Evolutionary conservation across 2,888 invertebrate species (phyloP).

Genomic region (Pyrgus malvae): DNA sequence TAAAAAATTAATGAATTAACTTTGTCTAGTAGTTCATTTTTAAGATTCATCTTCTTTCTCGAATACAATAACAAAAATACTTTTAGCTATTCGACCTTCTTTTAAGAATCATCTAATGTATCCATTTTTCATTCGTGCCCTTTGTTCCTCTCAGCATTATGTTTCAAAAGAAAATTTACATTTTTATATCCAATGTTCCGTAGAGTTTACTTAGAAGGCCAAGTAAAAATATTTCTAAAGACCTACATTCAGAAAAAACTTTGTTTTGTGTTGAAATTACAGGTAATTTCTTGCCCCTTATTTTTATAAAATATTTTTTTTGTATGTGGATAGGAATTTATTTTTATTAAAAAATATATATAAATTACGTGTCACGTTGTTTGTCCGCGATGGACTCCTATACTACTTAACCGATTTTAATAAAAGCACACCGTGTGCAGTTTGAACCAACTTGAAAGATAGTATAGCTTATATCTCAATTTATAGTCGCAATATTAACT

Average conservation of each 20-base stretch:
- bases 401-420: too few species aligned
- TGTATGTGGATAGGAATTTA: too few species aligned
- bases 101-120: slow-evolving; percentile 24
- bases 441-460: too few species aligned
- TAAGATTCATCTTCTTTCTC: not conserved
- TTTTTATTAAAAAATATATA: too few species aligned
- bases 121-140: slow-evolving; percentile 16
- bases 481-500: too few species aligned
- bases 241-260: slow-evolving; percentile 3
- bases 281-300: slow-evolving; percentile 24
- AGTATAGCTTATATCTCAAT: too few species aligned
- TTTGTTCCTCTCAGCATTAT: slow-evolving; percentile 19
- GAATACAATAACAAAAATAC: not conserved
- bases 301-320: too few species aligned
- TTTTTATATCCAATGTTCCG: slow-evolving; percentile 26
- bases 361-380: too few species aligned
- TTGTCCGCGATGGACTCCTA: too few species aligned
- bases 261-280: not conserved
- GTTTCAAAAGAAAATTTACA: slow-evolving; percentile 22
- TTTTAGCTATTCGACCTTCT: slow-evolving; percentile 9
- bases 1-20: too few species aligned
- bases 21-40: too few species aligned
- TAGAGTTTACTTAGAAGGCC: slow-evolving; percentile 6
- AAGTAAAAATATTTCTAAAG: slow-evolving; percentile 4
- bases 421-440: too few species aligned